Evolutionary conservation across 1,140 invertebrate species (phyloP).

Genomic region (Chironomus striatipennis): DNA sequence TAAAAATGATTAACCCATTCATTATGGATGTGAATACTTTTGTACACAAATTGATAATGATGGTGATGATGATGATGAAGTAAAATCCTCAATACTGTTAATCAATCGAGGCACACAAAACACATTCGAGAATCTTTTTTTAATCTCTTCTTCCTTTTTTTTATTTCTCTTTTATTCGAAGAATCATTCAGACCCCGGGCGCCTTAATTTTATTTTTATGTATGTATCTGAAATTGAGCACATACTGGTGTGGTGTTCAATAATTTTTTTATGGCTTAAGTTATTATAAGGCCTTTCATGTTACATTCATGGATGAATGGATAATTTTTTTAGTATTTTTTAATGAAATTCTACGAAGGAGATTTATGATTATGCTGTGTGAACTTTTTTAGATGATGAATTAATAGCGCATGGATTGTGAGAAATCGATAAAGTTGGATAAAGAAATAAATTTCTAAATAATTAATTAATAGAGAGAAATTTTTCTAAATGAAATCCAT

Average conservation of each 20-base stretch:
- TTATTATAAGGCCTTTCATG: neutral
- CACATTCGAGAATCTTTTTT: neutral
- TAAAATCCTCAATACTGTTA: neutral
- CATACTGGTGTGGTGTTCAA: neutral
- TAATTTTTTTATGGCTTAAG: neutral
- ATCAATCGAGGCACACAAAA: neutral
- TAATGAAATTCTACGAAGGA: too few species aligned
- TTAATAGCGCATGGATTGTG: too few species aligned
- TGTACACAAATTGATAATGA: neutral
- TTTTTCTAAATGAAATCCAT: too few species aligned
- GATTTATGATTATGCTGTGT: too few species aligned
- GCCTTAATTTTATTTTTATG: neutral
- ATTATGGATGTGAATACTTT: neutral
- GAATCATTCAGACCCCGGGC: conserved; percentile 17
- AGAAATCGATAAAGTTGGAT: too few species aligned
- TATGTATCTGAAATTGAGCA: too few species aligned
- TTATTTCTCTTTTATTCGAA: neutral
- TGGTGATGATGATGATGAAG: neutral
- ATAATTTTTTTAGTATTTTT: too few species aligned
- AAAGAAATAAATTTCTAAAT: too few species aligned
- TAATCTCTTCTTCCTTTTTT: neutral
- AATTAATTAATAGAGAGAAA: too few species aligned
- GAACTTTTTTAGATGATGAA: too few species aligned
- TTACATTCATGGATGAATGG: too few species aligned
- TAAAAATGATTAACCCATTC: conserved; percentile 23